Conservation (phyloP, 2,797 vertebrate species). For the Leptoclinus maculatus region DNA sequence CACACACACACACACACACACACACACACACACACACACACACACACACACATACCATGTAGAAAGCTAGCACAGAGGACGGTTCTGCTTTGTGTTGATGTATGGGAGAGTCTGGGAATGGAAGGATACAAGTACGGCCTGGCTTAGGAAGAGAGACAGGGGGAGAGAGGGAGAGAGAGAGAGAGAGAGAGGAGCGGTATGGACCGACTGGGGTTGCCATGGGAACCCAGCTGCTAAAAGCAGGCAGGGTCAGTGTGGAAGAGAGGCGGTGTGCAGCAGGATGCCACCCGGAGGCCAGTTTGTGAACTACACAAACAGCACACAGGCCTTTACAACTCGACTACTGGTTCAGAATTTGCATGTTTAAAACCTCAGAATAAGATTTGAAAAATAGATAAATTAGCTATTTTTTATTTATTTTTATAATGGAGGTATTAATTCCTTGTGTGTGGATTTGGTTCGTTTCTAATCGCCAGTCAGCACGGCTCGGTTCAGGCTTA, state of each 20-base stretch:
- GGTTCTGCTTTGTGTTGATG: slow-evolving; percentile 62
- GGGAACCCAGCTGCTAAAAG: slow-evolving; percentile 84
- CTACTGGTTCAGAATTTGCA: background rate
- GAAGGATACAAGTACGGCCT: slow-evolving; percentile 74
- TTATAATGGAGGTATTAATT: background rate
- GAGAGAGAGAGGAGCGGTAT: slow-evolving; percentile 66
- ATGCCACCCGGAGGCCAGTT: slow-evolving; percentile 72
- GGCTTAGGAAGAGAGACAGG: slow-evolving; percentile 66
- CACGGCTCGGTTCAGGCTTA: slow-evolving; percentile 33
- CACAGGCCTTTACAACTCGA: slow-evolving; percentile 8
- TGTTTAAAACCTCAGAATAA: slow-evolving; percentile 16
- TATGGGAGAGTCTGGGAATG: slow-evolving; percentile 76
- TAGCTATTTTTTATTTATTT: background rate
- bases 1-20: slow-evolving; percentile 1
- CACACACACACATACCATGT: slow-evolving; percentile 23
- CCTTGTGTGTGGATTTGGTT: background rate
- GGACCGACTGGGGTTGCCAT: slow-evolving; percentile 81
- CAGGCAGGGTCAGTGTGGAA: slow-evolving; percentile 78
- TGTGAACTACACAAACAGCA: slow-evolving; percentile 65
- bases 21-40: slow-evolving; percentile 2
- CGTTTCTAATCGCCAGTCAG: slow-evolving; percentile 9
- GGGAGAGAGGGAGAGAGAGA: slow-evolving; percentile 31
- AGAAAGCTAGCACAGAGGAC: slow-evolving; percentile 40
- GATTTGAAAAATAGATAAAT: background rate
- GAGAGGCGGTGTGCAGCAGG: slow-evolving; percentile 61